Evolutionary conservation across 1,140 invertebrate species (phyloP), one percentile per base, ranked within the genome.

Genomic region (Lerema accius): DNA sequence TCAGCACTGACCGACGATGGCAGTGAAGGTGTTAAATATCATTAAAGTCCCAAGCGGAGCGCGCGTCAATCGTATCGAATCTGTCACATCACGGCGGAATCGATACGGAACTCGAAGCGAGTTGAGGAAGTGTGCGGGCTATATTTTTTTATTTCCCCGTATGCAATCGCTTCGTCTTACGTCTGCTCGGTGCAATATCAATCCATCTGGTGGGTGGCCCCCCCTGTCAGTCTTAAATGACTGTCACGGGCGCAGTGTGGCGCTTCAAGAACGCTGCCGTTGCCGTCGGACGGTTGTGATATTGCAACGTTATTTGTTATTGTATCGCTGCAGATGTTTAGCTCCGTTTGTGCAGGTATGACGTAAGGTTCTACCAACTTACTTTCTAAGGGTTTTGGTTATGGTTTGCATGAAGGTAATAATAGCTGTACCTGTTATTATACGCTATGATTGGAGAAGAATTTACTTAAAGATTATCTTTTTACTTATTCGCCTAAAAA

Each of bases 181-280:
- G 82, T 86, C 81, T 81, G 80, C 80, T 76, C 69, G 69, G 71
- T 84, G 83, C 82, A 88, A 89, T 89, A 89, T 89, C 86, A 89
- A 89, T 89, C 86, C 86, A 87, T 89, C 86, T 89, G 84, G 78
- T 67, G 75, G 79, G 80, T 17, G 82, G 62, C 49, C 51, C 82
- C 81, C 81, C 80, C 71, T 82, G 82, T 88, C 84, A 88, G 80
- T 89, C 85, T 89, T 86, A 89, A 89, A 89, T 89, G 86, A 89
- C 80, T 89, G 86, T 88, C 86, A 87, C 84, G 86, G 84, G 83
- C 80, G 84, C 81, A 83, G 73, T 87, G 72, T 71, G 77, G 80
- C 74, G 74, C 76, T 73, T 78, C 79, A 86, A 79, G 83, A 83
- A 80, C 82, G 74, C 69, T 65, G n/a, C n/a, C n/a, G n/a, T n/a